These are phyloP conservation scores for Autographa gamma DNA, from an alignment of 2,888 invertebrate genomes.

Conservation along the genomic window DNA sequence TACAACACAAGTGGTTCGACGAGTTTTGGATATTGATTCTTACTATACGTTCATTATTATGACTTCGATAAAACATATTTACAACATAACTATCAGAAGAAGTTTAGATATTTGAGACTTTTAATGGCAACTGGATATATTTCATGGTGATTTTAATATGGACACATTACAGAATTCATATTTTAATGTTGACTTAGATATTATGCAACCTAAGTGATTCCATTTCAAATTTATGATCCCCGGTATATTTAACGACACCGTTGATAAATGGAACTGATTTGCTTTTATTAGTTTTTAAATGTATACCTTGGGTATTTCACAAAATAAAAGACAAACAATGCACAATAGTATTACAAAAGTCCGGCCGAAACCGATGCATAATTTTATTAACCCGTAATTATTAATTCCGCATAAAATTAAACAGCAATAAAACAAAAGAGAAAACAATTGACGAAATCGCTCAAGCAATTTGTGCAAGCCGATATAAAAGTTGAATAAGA, in stretches of 20 bases:
- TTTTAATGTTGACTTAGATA: constrained; percentile 1
- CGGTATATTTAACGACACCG: neutral
- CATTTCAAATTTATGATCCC: neutral
- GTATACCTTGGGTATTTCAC: no score
- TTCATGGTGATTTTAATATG: no score
- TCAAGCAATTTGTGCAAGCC: constrained; percentile 51
- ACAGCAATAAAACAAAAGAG: constrained; percentile 30
- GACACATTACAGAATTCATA: neutral
- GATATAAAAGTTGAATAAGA: constrained; percentile 63
- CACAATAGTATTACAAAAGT: no score
- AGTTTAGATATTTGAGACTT: no score
- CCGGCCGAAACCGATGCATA: neutral
- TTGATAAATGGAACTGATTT: neutral
- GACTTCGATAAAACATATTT: neutral
- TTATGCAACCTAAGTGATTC: neutral
- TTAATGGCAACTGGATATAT: no score
- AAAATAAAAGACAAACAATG: no score
- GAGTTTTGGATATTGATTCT: constrained; percentile 6
- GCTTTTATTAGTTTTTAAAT: neutral
- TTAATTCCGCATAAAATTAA: constrained; percentile 13
- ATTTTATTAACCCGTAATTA: neutral
- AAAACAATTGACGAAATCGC: constrained; percentile 50
- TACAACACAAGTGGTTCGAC: constrained; percentile 11
- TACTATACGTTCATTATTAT: neutral
- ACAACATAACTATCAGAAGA: neutral